Percentiles rank a stretch among this genome's conserved stretches.
phyloP scores from a whole-genome alignment of 1,140 invertebrate species.

The Drosophila truncata region DNA sequence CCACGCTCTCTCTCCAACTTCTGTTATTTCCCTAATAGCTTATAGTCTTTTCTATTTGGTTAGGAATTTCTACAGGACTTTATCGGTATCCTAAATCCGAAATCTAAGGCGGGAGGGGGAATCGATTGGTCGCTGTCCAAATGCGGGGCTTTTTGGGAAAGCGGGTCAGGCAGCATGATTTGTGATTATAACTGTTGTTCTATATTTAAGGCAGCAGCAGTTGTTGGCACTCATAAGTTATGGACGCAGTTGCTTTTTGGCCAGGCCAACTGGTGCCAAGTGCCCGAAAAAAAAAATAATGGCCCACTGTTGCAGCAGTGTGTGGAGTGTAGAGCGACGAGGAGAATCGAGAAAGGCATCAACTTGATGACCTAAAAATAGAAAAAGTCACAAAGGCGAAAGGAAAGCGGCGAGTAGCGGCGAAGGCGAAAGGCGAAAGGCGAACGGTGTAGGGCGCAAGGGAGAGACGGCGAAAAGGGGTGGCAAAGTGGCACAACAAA shows the following conservation, averaged over 20 bases:
- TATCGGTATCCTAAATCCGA: constrained; percentile 1
- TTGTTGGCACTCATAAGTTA: constrained; percentile 35
- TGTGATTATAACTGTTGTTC: constrained; percentile 67
- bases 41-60: neutral
- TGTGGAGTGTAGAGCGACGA: neutral
- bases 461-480: constrained; percentile 30
- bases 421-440: constrained; percentile 17
- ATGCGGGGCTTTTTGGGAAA: constrained; percentile 33
- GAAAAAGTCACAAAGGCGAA: constrained; percentile 61
- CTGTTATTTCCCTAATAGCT: neutral
- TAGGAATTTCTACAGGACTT: neutral
- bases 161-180: constrained; percentile 72
- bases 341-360: constrained; percentile 40
- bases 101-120: neutral
- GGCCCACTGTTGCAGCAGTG: constrained; percentile 32
- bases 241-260: constrained; percentile 35
- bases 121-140: constrained; percentile 44
- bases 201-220: constrained; percentile 50
- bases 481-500: constrained; percentile 73
- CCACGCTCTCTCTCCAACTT: no score
- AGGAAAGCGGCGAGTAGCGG: constrained; percentile 36
- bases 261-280: constrained; percentile 71
- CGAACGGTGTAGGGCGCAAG: neutral
- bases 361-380: constrained; percentile 81
- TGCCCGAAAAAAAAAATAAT: constrained; percentile 48